Evolutionary conservation across 2,797 vertebrate genomes (phyloP).

Genomic region (Gallirallus australis): DNA sequence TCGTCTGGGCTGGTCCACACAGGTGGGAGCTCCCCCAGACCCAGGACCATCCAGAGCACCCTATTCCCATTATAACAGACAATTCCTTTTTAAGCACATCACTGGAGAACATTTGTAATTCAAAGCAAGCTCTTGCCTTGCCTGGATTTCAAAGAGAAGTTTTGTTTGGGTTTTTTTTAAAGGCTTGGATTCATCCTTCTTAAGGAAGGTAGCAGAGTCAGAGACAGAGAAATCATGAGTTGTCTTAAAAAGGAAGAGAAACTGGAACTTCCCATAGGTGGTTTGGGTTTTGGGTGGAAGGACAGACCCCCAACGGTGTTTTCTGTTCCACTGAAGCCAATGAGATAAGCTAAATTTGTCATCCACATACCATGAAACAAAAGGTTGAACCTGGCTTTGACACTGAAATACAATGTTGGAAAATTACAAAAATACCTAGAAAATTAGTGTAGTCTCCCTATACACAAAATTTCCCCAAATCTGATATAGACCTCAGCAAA

Average conservation of each 20-base stretch:
- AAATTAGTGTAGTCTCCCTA: background rate
- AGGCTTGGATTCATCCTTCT: background rate
- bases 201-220: rapidly evolving
- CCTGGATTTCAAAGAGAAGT: background rate
- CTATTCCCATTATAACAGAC: background rate
- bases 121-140: background rate
- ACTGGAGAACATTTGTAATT: background rate
- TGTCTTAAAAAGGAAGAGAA: background rate
- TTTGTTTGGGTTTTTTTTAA: background rate
- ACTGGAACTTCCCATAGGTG: background rate
- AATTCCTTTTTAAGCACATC: background rate
- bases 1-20: rapidly evolving
- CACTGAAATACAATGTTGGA: rapidly evolving
- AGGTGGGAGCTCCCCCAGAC: background rate
- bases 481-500: background rate
- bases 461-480: background rate
- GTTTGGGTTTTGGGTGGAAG: background rate
- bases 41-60: background rate
- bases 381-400: background rate
- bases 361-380: background rate
- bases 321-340: background rate
- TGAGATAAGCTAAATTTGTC: background rate
- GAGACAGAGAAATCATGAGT: background rate
- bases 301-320: rapidly evolving
- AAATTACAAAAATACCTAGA: background rate